phyloP scores from a whole-genome alignment of 2,797 vertebrate species.

The Sebastes kiyomatsui region DNA sequence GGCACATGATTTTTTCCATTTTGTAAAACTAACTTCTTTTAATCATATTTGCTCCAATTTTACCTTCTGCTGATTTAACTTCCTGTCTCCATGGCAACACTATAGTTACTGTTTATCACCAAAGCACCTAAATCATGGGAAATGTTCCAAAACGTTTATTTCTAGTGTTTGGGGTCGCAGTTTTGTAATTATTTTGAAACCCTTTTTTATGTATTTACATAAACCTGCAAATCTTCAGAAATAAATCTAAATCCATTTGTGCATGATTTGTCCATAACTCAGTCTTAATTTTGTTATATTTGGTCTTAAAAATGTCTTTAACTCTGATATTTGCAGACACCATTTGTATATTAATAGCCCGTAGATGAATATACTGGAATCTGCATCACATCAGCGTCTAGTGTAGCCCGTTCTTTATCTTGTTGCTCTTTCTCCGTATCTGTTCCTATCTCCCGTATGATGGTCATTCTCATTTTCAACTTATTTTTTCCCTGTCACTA shows the following conservation, averaged over 20 bases:
- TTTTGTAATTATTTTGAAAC: too few species aligned
- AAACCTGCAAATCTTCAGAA: neutral
- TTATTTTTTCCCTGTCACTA: slow-evolving; percentile 15
- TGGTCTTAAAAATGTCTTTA: neutral
- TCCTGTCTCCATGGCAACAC: neutral
- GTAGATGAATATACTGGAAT: neutral
- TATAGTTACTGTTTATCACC: neutral
- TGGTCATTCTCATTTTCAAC: slow-evolving; percentile 26
- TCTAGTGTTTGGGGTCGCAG: too few species aligned
- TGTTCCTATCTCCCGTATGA: neutral
- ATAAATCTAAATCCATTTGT: too few species aligned
- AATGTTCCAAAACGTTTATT: neutral
- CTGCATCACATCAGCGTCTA: neutral
- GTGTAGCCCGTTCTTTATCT: neutral
- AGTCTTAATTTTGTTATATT: neutral
- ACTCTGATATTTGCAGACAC: too few species aligned
- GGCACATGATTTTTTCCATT: fast-evolving
- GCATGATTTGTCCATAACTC: neutral
- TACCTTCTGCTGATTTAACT: too few species aligned
- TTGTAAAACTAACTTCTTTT: too few species aligned
- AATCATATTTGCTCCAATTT: too few species aligned
- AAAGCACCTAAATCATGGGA: neutral
- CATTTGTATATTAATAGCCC: neutral
- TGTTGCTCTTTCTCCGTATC: neutral
- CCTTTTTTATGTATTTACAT: neutral